phyloP scores from a whole-genome alignment of 2,888 invertebrate genomes.

The Beris morrisii region DNA sequence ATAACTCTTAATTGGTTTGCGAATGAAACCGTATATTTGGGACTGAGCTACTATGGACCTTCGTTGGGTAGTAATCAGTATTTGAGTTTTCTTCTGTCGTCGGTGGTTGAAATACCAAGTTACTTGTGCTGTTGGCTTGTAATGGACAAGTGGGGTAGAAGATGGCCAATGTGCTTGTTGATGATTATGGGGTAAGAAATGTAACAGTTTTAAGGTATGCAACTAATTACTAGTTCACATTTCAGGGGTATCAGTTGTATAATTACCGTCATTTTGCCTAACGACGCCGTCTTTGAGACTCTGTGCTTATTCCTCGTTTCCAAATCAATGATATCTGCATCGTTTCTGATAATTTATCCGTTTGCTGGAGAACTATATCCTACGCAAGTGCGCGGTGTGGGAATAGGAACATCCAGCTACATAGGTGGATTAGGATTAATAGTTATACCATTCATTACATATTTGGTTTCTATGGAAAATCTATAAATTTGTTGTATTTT shows the following conservation, averaged over 20 bases:
- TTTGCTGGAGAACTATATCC: conserved; percentile 92
- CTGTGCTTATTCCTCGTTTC: conserved; percentile 76
- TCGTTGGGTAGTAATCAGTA: conserved; percentile 86
- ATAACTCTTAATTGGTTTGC: conserved; percentile 91
- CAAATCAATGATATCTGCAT: conserved; percentile 87
- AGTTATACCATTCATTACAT: conserved; percentile 88
- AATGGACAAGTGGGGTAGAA: conserved; percentile 84
- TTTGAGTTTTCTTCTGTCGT: conserved; percentile 84
- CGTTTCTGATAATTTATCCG: conserved; percentile 88
- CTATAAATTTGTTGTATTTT: background rate
- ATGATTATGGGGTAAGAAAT: conserved; percentile 83
- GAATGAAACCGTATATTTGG: conserved; percentile 89
- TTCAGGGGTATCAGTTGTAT: conserved; percentile 82
- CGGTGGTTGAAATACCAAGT: conserved; percentile 85
- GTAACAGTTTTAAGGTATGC: conserved; percentile 57
- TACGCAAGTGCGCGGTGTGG: conserved; percentile 84
- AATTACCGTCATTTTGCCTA: conserved; percentile 78
- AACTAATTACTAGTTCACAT: background rate
- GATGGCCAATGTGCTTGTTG: conserved; percentile 85
- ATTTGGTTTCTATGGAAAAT: conserved; percentile 64
- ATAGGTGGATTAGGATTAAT: conserved; percentile 86
- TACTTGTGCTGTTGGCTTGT: conserved; percentile 85
- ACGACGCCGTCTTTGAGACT: conserved; percentile 74
- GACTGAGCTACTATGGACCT: conserved; percentile 88
- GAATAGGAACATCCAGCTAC: conserved; percentile 89